phyloP scores from a whole-genome alignment of 2,888 invertebrate genomes.

The Clistopyga incitator region DNA sequence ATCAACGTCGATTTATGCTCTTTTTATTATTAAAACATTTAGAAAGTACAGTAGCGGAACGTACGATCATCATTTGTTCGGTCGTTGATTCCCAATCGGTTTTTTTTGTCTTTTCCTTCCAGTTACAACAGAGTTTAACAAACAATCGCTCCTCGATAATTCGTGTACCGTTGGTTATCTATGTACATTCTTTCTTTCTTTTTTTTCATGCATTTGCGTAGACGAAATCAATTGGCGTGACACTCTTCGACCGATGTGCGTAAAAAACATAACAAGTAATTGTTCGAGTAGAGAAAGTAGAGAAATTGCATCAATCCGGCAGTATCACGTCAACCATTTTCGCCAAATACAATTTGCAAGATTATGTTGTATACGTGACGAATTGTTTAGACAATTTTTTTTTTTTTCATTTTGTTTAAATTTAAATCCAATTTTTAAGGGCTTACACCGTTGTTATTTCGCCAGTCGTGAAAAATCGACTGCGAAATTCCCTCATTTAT shows the following conservation, averaged over 20 bases:
- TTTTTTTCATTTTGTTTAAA: neutral
- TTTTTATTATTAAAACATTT: constrained; percentile 83
- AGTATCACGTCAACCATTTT: constrained; percentile 39
- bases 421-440: constrained; percentile 23
- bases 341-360: constrained; percentile 10
- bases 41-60: constrained; percentile 79
- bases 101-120: constrained; percentile 35
- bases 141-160: constrained; percentile 53
- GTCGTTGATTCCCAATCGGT: constrained; percentile 49
- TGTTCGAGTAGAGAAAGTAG: constrained; percentile 45
- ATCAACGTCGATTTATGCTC: constrained; percentile 42
- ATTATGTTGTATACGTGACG: constrained; percentile 20
- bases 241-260: constrained; percentile 25
- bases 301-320: constrained; percentile 23
- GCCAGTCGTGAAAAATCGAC: constrained; percentile 18
- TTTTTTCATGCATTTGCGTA: constrained; percentile 7
- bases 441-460: constrained; percentile 15
- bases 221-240: constrained; percentile 29
- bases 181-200: constrained; percentile 35
- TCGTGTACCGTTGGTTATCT: constrained; percentile 40
- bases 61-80: constrained; percentile 53
- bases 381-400: constrained; percentile 33
- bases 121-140: constrained; percentile 47
- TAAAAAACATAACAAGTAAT: constrained; percentile 49
- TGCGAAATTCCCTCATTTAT: constrained; percentile 14